These are phyloP conservation scores for Halotydeus destructor DNA, from an alignment of 1,140 invertebrate species.

Conservation along the genomic window DNA sequence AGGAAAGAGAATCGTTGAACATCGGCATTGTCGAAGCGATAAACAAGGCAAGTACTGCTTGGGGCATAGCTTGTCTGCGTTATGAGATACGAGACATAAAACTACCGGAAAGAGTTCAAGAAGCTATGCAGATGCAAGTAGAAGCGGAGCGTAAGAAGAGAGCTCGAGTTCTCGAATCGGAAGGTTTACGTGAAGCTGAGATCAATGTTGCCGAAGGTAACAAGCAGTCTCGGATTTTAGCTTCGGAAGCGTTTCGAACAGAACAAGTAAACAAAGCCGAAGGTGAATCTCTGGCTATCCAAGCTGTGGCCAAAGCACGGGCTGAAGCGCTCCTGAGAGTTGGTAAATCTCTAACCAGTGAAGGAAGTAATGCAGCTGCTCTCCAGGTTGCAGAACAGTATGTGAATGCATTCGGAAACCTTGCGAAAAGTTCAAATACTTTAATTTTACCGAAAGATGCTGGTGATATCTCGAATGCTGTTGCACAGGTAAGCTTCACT, in stretches of 20 bases:
- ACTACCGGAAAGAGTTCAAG: conserved; percentile 73
- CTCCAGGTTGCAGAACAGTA: conserved; percentile 88
- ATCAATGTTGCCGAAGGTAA: conserved; percentile 96
- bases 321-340: conserved; percentile 52
- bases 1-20: conserved; percentile 86
- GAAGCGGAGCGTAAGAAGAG: conserved; percentile 92
- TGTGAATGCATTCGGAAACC: conserved; percentile 69
- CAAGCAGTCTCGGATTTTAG: conserved; percentile 66
- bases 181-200: conserved; percentile 72
- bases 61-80: conserved; percentile 89
- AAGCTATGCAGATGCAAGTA: conserved; percentile 99
- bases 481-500: conserved; percentile 16
- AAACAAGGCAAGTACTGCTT: conserved; percentile 90
- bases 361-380: conserved; percentile 57
- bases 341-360: conserved; percentile 37
- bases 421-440: conserved; percentile 84
- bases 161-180: conserved; percentile 88
- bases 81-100: conserved; percentile 98
- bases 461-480: conserved; percentile 34
- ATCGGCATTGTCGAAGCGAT: conserved; percentile 85
- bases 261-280: conserved; percentile 27
- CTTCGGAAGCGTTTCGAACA: conserved; percentile 38
- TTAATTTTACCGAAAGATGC: conserved; percentile 77
- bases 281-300: conserved; percentile 65
- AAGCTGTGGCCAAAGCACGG: conserved; percentile 61